phyloP scores from a whole-genome alignment of 2,888 invertebrate species.

The Gymnoscelis rufifasciata region DNA sequence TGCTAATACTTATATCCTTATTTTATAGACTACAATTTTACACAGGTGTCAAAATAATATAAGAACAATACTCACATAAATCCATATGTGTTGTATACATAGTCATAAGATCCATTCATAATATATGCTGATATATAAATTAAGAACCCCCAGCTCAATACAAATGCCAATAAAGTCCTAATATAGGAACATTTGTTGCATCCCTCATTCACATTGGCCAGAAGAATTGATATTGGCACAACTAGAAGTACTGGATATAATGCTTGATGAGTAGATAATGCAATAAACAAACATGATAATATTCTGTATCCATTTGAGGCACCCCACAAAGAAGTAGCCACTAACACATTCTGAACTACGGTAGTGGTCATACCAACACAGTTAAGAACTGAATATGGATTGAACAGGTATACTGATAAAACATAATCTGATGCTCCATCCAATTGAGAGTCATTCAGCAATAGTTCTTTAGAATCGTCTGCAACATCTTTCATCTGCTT shows the following conservation, averaged over 20 bases:
- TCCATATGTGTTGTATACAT: constrained; percentile 86
- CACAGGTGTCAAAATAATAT: too few species aligned
- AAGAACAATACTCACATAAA: constrained; percentile 85
- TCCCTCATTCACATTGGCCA: constrained; percentile 76
- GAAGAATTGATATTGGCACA: constrained; percentile 87
- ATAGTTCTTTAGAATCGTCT: constrained; percentile 76
- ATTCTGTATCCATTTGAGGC: constrained; percentile 82
- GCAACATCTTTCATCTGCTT: constrained; percentile 73
- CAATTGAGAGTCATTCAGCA: constrained; percentile 77
- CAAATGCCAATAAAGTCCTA: constrained; percentile 73
- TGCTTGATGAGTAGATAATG: constrained; percentile 89
- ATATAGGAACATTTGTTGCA: constrained; percentile 70
- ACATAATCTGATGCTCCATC: constrained; percentile 84
- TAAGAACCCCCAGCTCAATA: constrained; percentile 73
- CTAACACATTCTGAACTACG: constrained; percentile 91
- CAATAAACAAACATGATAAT: constrained; percentile 83
- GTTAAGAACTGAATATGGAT: constrained; percentile 91
- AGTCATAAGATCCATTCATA: constrained; percentile 82
- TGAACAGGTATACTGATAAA: constrained; percentile 89
- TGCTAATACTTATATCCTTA: too few species aligned
- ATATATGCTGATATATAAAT: constrained; percentile 81
- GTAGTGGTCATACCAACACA: constrained; percentile 95
- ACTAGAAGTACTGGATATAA: constrained; percentile 90
- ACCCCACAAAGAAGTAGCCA: constrained; percentile 84
- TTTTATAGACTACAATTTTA: too few species aligned